Conservation (phyloP, 2,888 invertebrate species). For the Ennomos erosarius region DNA sequence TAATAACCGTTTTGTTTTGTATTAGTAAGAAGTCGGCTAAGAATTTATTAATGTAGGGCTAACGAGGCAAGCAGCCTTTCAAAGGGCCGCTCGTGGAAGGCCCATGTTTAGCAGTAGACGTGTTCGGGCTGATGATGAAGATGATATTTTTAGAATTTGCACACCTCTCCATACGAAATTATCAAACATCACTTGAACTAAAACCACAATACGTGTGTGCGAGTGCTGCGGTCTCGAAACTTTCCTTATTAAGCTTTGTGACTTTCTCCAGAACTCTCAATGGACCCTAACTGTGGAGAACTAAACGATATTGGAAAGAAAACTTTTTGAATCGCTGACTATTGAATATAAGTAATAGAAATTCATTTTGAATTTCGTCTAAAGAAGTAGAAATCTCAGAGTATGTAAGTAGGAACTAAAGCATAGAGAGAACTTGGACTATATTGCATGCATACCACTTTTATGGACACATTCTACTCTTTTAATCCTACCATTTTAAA, state of each 20-base stretch:
- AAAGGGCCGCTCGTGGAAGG: too few relatives aligned
- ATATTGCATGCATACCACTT: too few relatives aligned
- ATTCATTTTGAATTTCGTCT: neutral
- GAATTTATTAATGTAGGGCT: too few relatives aligned
- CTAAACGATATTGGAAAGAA: constrained; percentile 29
- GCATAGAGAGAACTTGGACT: too few relatives aligned
- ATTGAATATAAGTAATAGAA: constrained; percentile 16
- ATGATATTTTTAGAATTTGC: neutral
- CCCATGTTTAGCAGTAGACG: too few relatives aligned
- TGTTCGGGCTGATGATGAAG: too few relatives aligned
- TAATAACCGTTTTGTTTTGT: too few relatives aligned
- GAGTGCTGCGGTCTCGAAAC: constrained; percentile 23
- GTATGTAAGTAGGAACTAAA: too few relatives aligned
- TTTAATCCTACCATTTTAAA: too few relatives aligned
- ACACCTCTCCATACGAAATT: constrained; percentile 1
- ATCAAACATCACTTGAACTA: constrained; percentile 6
- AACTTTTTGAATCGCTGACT: constrained; percentile 27
- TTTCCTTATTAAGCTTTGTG: constrained; percentile 28
- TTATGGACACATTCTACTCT: too few relatives aligned
- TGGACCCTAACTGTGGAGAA: constrained; percentile 22
- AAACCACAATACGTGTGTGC: constrained; percentile 11
- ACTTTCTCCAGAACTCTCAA: constrained; percentile 14
- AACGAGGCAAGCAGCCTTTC: too few relatives aligned
- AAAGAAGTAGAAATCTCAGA: neutral
- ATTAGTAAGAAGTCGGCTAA: too few relatives aligned